Base-by-base conservation (phyloP, 2,888 invertebrate species). In the Napeogenes sylphis region DNA sequence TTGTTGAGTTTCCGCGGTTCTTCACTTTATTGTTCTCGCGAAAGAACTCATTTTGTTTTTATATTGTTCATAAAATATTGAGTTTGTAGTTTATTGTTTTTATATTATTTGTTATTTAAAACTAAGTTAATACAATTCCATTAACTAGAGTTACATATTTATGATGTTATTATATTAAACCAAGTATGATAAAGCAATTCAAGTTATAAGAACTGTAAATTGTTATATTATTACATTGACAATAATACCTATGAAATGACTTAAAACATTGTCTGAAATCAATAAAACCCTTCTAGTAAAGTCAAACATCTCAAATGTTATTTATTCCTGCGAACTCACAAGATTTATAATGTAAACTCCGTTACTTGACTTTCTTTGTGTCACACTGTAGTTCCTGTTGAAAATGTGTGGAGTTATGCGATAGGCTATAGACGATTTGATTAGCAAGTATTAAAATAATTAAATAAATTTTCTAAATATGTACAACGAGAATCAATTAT, bases 321-420 rank as follows among this genome's bases (percentile, higher is more conserved):
- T 71, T 70, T 73, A 82, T 78, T 77, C 75, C 74, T 74, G 63
- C 63, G 74, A 76, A 76, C 70, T 69, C 71, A 68, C 74, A 72
- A 80, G 82, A 83, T 86, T 84, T 84, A 83, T 82, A 83, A 78
- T 77, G 79, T 75, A 76, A 81, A 81, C 78, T 81, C 72, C 74
- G 70, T 76, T 73, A 76, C 76, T 79, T 81, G 74, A 82, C 81
- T 81, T 82, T 82, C 85, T 84, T 84, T 86, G 82, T 84, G 80
- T 81, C 83, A 84, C 83, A 80, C 64, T 79, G 81, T 83, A 80
- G 76, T 80, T 77, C 73, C 73, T 67, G 64, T 68, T 74, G 74
- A 74, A 75, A 68, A 64, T 67, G 46, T 51, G 46, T 10, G 12
- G 58, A 68, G 42, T 8, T 58, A 71, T 78, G 71, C 58, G 14